phyloP scores from a whole-genome alignment of 2,113 vertebrate genomes.

The Grallaria varia region DNA sequence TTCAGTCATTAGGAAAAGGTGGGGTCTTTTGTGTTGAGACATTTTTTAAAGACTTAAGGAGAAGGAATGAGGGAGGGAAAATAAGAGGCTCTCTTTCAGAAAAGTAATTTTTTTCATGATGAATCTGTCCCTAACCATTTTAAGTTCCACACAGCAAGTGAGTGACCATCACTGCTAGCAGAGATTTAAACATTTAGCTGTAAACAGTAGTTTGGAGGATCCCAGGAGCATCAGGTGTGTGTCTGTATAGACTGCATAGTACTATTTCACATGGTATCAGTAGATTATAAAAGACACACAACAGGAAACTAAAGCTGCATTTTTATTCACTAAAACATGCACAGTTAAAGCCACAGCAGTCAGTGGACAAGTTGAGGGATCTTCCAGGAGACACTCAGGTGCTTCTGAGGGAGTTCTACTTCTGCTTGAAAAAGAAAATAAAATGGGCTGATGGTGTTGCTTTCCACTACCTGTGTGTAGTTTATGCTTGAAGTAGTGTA shows the following conservation, averaged over 20 bases:
- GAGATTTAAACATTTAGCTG: neutral
- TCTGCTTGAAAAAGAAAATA: neutral
- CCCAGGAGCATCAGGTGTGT: neutral
- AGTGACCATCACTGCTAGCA: neutral
- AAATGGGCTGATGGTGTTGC: neutral
- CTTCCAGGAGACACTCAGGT: too few relatives aligned
- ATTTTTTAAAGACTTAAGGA: neutral
- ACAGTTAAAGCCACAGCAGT: neutral
- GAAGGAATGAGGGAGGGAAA: neutral
- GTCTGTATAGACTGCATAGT: neutral
- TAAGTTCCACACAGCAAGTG: neutral
- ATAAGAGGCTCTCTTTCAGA: neutral
- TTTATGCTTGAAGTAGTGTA: neutral
- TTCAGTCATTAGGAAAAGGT: neutral
- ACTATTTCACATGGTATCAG: neutral
- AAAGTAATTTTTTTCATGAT: neutral
- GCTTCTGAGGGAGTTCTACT: neutral
- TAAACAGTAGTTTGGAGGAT: neutral
- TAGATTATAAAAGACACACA: too few relatives aligned
- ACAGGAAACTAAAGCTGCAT: neutral
- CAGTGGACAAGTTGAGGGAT: neutral
- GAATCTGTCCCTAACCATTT: neutral
- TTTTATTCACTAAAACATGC: neutral
- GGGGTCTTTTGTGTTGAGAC: fast-evolving
- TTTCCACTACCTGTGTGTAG: neutral